phyloP scores from a whole-genome alignment of 2,888 invertebrate species.

The Scaptomyza caliginosa region DNA sequence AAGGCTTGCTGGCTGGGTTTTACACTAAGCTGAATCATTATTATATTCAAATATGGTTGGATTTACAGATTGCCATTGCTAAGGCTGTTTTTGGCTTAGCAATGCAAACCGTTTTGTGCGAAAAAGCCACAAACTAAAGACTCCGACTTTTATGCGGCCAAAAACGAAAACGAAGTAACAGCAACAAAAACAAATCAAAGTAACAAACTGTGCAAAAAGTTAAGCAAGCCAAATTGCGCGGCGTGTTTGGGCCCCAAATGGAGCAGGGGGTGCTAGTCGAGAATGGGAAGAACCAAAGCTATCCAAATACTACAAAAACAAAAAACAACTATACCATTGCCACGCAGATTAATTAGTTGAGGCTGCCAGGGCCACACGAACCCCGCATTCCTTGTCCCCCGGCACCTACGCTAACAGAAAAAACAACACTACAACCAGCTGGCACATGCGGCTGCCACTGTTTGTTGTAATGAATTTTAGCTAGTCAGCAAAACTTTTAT shows the following conservation, averaged over 20 bases:
- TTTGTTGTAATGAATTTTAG: constrained; percentile 82
- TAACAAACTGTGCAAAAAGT: constrained; percentile 77
- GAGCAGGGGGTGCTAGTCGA: background rate
- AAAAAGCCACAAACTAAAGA: constrained; percentile 76
- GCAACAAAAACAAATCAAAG: constrained; percentile 77
- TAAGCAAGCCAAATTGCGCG: constrained; percentile 76
- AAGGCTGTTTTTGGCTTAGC: constrained; percentile 48
- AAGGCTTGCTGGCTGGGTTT: constrained; percentile 20
- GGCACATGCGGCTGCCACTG: constrained; percentile 53
- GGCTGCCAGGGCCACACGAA: constrained; percentile 63
- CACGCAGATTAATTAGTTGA: constrained; percentile 81
- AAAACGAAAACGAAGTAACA: constrained; percentile 27
- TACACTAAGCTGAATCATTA: constrained; percentile 66
- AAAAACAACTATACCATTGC: constrained; percentile 45
- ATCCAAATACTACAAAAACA: constrained; percentile 26
- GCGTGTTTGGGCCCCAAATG: constrained; percentile 25
- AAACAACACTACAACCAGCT: constrained; percentile 20
- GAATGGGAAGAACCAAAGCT: constrained; percentile 9
- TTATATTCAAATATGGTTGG: constrained; percentile 73
- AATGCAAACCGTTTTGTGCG: constrained; percentile 56
- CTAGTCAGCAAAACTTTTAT: constrained; percentile 81
- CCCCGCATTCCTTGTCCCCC: background rate
- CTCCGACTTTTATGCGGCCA: constrained; percentile 73
- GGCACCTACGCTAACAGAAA: no score
- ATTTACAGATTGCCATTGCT: constrained; percentile 62